Conservation (phyloP, 2,888 invertebrate genomes). For the Zootermopsis nevadensis region DNA sequence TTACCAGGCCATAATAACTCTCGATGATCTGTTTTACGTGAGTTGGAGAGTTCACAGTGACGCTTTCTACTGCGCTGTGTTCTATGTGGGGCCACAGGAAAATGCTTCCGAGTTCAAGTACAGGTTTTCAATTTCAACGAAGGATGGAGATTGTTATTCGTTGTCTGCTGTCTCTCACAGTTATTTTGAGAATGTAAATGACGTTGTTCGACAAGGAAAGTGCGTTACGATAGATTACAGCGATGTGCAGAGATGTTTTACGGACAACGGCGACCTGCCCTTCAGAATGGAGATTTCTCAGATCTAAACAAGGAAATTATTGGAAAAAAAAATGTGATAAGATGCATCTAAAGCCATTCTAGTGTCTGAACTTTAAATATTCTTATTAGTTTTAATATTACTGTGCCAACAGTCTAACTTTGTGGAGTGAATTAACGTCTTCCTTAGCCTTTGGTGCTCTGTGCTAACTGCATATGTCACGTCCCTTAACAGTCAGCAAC, state of each 20-base stretch:
- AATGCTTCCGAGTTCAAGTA: neutral
- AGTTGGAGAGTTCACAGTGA: neutral
- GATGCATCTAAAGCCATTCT: too few species aligned
- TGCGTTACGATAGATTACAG: neutral
- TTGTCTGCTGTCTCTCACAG: neutral
- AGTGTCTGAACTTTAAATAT: too few species aligned
- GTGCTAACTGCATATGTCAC: too few species aligned
- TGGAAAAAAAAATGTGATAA: too few species aligned
- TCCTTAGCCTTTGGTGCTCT: too few species aligned
- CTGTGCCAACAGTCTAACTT: too few species aligned
- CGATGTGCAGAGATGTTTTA: neutral
- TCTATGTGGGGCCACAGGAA: neutral
- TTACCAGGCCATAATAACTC: neutral
- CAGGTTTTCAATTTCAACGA: constrained; percentile 19
- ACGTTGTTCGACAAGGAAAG: constrained; percentile 14
- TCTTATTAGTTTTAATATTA: too few species aligned
- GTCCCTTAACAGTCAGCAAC: too few species aligned
- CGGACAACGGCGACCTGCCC: neutral
- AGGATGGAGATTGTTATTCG: neutral
- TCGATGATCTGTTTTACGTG: constrained; percentile 18
- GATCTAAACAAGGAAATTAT: neutral
- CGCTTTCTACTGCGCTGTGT: constrained; percentile 17
- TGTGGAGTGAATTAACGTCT: too few species aligned
- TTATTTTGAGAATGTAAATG: constrained; percentile 6
- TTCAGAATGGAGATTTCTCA: constrained; percentile 15